Base-by-base conservation (phyloP, 2,888 invertebrate species). In the Teinopalpus imperialis region DNA sequence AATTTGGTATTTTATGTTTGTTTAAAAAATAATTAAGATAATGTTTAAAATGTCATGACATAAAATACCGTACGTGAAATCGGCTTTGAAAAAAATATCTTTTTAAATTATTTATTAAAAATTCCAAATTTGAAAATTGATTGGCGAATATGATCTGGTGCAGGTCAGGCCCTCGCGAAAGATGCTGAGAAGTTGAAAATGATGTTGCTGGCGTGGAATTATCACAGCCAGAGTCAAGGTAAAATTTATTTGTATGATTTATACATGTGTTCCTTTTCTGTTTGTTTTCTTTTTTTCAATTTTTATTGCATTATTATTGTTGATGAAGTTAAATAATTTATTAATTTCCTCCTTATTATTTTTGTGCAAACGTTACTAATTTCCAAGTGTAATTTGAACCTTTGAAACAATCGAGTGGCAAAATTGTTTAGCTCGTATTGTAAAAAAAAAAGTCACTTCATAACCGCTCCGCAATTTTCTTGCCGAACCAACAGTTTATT, bases 161-260 rank as follows among this genome's bases (percentile, higher is more conserved):
- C 88, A 88, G 88, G 88, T 87, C 85, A 87, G 71, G 86, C 72
- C 81, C 74, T 77, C 90, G 91, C 93, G 92, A 95, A 95, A 92
- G 95, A 95, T 81, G 94, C 94, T 69, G 95, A 95, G 90, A 95
- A 95, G 90, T 91, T 95, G 90, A 95, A 95, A 91, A 91, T 94
- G 90, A 95, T 95, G 94, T 92, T 95, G 86, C 92, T 95, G 77
- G 95, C 95, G 74, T 95, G 95, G 95, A 95, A 95, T 92, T 94
- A 94, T 90, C 94, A 94, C 90, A 93, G 93, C 89, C 94, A 94
- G 77, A 86, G 90, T 68, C 93, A 91, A 92, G 91, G 91, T 91
- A 91, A 90, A 53, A 45, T 54, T 40, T 42, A n/a, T 53, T 59
- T 63, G 53, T 51, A 52, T 57, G 34, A 48, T 49, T 49, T 46